Conservation (phyloP, 2,888 invertebrate species). For the Linnaemya vulpina region DNA sequence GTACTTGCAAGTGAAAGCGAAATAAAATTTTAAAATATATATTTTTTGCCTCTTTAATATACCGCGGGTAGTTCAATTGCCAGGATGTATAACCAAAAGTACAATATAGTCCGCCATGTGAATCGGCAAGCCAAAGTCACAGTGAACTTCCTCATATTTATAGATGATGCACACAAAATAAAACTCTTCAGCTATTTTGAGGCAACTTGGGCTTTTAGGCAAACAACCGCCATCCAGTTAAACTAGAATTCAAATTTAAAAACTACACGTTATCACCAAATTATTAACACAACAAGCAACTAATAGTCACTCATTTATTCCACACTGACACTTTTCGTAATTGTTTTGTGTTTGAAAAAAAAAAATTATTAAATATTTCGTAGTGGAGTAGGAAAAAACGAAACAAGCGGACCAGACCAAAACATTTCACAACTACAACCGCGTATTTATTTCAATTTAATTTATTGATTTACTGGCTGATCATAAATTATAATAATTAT, state of each 20-base stretch:
- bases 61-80: no score
- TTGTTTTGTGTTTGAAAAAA: not conserved
- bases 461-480: constrained; percentile 28
- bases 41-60: no score
- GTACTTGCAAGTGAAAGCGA: no score
- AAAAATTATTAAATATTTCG: constrained; percentile 3
- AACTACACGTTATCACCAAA: constrained; percentile 27
- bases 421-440: constrained; percentile 17
- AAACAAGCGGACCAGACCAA: not conserved
- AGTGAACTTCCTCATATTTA: no score
- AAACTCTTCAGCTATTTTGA: no score
- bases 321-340: constrained; percentile 7
- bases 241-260: constrained; percentile 21
- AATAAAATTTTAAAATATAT: no score
- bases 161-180: no score
- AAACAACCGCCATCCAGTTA: not conserved
- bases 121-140: no score
- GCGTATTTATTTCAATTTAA: not conserved
- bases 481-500: constrained; percentile 38
- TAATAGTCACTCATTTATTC: constrained; percentile 22
- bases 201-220: no score
- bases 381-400: not conserved
- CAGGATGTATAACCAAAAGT: no score
- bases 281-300: constrained; percentile 9
- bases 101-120: no score